A percentile compares a stretch with the other conserved stretches of the same genome.
Evolutionary conservation across 2,113 vertebrate genomes (phyloP).

Genomic region (Sapajus apella): DNA sequence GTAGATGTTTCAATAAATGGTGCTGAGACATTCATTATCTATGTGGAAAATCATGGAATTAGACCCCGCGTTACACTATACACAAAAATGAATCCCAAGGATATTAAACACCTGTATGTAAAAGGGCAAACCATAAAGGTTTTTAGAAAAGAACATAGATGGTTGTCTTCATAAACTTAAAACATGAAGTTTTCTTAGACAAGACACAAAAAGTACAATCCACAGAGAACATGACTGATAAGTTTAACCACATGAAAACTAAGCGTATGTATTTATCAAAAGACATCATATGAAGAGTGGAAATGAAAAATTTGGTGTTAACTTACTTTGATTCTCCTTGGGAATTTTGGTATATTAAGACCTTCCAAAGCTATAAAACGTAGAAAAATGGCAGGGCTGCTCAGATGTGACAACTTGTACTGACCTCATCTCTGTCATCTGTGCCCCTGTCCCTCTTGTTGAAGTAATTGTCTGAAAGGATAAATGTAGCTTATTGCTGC

Average conservation of each 20-base stretch:
- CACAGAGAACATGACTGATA: not conserved
- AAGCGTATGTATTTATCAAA: not conserved
- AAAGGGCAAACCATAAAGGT: not conserved
- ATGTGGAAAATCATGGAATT: not conserved
- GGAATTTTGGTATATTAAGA: not conserved
- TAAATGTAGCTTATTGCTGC: slow-evolving; percentile 24
- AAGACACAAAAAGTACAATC: not conserved
- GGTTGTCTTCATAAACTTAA: not conserved
- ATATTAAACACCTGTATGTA: not conserved
- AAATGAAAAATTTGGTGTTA: not conserved
- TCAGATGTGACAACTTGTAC: not conserved
- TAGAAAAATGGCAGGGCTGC: not conserved
- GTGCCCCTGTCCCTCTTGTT: not conserved
- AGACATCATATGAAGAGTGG: not conserved
- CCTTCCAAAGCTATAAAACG: not conserved
- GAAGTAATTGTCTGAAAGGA: not conserved
- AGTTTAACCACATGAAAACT: not conserved
- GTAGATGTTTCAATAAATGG: not conserved
- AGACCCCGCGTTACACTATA: not conserved
- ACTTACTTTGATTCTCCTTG: slow-evolving; percentile 1
- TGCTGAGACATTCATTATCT: not conserved
- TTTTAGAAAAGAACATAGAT: slow-evolving; percentile 13
- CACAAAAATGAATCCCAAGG: not conserved
- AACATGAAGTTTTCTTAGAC: not conserved
- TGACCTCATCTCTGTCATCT: not conserved